Percentiles rank a stretch among this genome's conserved stretches.
These are phyloP conservation scores for Zapus hudsonius DNA, from an alignment of 2,113 vertebrate species.

Conservation along the genomic window DNA sequence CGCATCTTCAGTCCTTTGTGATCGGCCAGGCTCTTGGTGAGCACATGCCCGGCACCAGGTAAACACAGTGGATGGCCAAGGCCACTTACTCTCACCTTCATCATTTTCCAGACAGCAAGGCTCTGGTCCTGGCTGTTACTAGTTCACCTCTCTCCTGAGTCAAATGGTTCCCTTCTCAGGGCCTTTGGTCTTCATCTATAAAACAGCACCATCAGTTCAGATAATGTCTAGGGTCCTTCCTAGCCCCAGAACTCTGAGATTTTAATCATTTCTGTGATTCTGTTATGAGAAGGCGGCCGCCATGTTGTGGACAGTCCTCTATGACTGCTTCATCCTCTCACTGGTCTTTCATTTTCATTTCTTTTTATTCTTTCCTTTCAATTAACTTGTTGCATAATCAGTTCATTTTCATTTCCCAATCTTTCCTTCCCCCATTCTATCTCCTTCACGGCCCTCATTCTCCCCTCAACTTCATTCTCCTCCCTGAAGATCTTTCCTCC, in stretches of 20 bases:
- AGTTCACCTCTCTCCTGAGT: conserved; percentile 59
- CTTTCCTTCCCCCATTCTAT: too few relatives aligned
- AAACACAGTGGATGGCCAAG: neutral
- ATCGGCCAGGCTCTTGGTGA: conserved; percentile 13
- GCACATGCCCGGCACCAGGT: neutral
- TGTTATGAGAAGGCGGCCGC: conserved; percentile 64
- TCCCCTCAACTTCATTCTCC: too few relatives aligned
- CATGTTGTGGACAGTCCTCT: neutral
- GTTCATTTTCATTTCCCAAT: too few relatives aligned
- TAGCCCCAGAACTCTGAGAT: conserved; percentile 41
- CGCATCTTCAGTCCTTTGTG: conserved; percentile 21
- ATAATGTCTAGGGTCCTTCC: conserved; percentile 36
- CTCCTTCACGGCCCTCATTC: too few relatives aligned
- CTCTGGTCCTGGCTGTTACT: conserved; percentile 26
- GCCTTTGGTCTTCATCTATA: conserved; percentile 56
- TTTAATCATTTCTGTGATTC: conserved; percentile 68
- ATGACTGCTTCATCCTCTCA: neutral
- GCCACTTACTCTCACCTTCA: conserved; percentile 34
- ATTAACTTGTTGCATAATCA: too few relatives aligned
- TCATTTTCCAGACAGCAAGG: conserved; percentile 38
- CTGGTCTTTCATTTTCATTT: too few relatives aligned
- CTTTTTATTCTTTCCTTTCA: too few relatives aligned
- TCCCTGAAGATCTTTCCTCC: too few relatives aligned
- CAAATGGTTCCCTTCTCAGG: conserved; percentile 38
- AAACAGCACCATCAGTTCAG: conserved; percentile 61